These are phyloP conservation scores for Marmota flaviventris DNA, from an alignment of 2,113 vertebrate genomes.

Conservation along the genomic window DNA sequence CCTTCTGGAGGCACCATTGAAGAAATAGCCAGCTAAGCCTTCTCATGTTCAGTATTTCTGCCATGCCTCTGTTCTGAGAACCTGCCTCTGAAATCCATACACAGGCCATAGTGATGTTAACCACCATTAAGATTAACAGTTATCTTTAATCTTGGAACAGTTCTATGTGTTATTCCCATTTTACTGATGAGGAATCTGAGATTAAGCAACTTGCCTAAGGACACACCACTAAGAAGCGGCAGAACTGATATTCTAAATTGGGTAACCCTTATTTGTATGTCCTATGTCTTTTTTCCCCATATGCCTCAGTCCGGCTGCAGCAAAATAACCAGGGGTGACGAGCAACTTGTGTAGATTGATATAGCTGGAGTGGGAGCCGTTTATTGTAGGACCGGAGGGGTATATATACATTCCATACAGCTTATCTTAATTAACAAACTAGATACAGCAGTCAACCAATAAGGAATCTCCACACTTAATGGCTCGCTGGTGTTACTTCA, in stretches of 20 bases:
- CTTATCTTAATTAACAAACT: too few species aligned
- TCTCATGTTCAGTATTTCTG: neutral
- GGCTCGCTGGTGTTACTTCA: too few species aligned
- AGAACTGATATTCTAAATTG: neutral
- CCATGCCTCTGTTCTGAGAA: neutral
- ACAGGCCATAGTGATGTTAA: neutral
- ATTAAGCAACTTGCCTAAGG: neutral
- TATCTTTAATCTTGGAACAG: neutral
- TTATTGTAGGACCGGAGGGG: too few species aligned
- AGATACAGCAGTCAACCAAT: too few species aligned
- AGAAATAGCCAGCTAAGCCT: neutral
- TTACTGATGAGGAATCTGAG: neutral
- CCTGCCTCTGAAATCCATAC: neutral
- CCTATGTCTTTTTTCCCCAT: neutral
- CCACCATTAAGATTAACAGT: neutral
- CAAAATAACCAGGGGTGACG: too few species aligned
- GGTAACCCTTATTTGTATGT: neutral
- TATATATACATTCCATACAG: too few species aligned
- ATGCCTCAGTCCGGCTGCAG: too few species aligned
- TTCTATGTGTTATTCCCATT: neutral
- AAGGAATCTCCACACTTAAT: too few species aligned
- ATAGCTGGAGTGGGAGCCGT: too few species aligned
- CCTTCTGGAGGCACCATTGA: neutral
- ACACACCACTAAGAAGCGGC: neutral
- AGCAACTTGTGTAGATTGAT: too few species aligned